Conservation (phyloP, 2,113 vertebrate species). For the Pachypanchax playfairii region DNA sequence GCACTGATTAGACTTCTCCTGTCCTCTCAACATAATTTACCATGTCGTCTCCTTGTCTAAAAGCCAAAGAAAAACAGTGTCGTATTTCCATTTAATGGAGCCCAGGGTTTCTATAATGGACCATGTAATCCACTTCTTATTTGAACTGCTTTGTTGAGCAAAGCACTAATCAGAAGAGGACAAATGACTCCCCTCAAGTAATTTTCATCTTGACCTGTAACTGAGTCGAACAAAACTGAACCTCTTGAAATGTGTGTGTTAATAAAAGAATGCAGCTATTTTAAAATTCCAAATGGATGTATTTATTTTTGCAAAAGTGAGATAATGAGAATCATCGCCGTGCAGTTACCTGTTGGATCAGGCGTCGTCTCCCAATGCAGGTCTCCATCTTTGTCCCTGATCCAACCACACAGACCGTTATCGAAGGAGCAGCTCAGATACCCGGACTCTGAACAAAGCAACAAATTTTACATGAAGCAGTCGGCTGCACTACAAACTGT, state of each 20-base stretch:
- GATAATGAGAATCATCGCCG: neutral
- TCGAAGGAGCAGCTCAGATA: slow-evolving; percentile 93
- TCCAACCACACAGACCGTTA: slow-evolving; percentile 92
- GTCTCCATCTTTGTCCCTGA: slow-evolving; percentile 86
- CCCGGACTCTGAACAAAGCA: slow-evolving; percentile 77
- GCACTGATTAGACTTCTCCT: slow-evolving; percentile 43
- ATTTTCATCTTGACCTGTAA: slow-evolving; percentile 57
- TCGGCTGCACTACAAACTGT: neutral
- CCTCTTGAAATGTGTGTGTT: neutral
- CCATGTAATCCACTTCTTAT: slow-evolving; percentile 47
- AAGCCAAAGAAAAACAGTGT: slow-evolving; percentile 44
- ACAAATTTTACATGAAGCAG: slow-evolving; percentile 22
- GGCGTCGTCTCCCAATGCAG: slow-evolving; percentile 89
- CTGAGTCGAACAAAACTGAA: slow-evolving; percentile 30
- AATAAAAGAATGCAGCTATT: neutral
- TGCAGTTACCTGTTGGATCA: slow-evolving; percentile 79
- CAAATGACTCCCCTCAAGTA: slow-evolving; percentile 40
- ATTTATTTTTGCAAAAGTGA: neutral
- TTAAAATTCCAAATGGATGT: neutral
- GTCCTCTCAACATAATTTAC: slow-evolving; percentile 36
- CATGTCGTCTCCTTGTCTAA: slow-evolving; percentile 22
- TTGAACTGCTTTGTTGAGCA: slow-evolving; percentile 59
- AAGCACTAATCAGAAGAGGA: slow-evolving; percentile 43
- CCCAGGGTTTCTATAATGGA: slow-evolving; percentile 39
- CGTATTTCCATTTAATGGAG: slow-evolving; percentile 47